phyloP scores from a whole-genome alignment of 2,113 vertebrate genomes.

The Semnornis frantzii region DNA sequence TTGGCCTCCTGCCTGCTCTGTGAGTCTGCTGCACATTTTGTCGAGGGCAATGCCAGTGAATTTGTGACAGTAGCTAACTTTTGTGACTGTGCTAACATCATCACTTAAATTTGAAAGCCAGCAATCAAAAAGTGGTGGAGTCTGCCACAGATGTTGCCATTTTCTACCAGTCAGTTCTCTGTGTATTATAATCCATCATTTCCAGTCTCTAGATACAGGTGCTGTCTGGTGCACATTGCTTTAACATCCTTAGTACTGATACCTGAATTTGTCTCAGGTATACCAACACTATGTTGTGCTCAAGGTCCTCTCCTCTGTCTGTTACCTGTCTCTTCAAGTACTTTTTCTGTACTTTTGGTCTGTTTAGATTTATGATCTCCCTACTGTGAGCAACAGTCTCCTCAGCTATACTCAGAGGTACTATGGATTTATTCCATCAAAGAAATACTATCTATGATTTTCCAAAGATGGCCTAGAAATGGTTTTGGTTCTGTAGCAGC shows the following conservation, averaged over 20 bases:
- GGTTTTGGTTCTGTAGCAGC: background rate
- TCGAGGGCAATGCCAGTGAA: background rate
- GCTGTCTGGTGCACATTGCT: background rate
- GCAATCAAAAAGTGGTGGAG: background rate
- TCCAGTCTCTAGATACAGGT: background rate
- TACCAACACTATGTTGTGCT: background rate
- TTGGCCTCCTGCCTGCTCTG: background rate
- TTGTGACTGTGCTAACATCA: background rate
- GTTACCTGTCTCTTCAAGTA: background rate
- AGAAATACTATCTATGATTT: conserved; percentile 11
- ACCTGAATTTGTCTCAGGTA: background rate
- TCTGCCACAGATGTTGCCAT: background rate
- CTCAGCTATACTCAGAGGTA: background rate
- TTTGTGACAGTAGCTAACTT: background rate
- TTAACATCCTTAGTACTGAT: background rate
- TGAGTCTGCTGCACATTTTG: background rate
- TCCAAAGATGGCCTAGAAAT: conserved; percentile 35
- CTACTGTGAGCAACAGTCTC: background rate
- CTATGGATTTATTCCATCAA: background rate
- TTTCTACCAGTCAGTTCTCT: accelerated
- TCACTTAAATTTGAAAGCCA: background rate
- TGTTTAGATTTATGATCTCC: background rate
- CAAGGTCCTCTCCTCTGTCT: background rate
- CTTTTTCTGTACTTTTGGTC: background rate
- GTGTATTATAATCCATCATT: background rate